These are phyloP conservation scores for Champsocephalus esox DNA, from an alignment of 2,797 vertebrate species.

Conservation along the genomic window DNA sequence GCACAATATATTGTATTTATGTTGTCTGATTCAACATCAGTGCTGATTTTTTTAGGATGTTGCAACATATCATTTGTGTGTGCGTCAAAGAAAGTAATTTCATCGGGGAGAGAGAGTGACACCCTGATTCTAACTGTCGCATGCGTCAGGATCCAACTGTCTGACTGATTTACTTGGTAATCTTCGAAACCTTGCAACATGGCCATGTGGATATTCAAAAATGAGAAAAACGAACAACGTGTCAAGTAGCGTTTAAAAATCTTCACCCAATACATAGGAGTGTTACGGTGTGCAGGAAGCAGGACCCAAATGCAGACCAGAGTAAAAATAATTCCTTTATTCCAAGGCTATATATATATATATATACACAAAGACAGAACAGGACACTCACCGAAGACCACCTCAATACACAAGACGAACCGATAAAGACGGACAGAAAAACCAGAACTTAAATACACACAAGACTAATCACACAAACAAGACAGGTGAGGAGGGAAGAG, in stretches of 20 bases:
- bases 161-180: background rate
- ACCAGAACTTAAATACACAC: too few species aligned
- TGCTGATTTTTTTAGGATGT: background rate
- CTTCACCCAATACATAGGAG: background rate
- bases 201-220: background rate
- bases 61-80: slow-evolving; percentile 15
- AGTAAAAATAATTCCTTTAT: too few species aligned
- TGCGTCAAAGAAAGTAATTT: slow-evolving; percentile 38
- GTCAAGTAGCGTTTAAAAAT: too few species aligned
- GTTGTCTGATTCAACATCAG: background rate
- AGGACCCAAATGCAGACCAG: too few species aligned
- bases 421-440: too few species aligned
- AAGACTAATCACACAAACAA: too few species aligned
- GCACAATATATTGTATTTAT: background rate
- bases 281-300: too few species aligned
- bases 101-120: slow-evolving; percentile 28
- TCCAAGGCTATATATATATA: too few species aligned
- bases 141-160: slow-evolving; percentile 14
- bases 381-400: too few species aligned
- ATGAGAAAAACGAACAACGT: background rate
- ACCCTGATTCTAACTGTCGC: slow-evolving; percentile 9
- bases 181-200: background rate
- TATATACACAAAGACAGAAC: too few species aligned
- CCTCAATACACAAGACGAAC: too few species aligned
- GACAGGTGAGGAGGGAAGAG: too few species aligned